Evolutionary conservation across 2,113 vertebrate species (phyloP).

Genomic region (Macrotis lagotis): DNA sequence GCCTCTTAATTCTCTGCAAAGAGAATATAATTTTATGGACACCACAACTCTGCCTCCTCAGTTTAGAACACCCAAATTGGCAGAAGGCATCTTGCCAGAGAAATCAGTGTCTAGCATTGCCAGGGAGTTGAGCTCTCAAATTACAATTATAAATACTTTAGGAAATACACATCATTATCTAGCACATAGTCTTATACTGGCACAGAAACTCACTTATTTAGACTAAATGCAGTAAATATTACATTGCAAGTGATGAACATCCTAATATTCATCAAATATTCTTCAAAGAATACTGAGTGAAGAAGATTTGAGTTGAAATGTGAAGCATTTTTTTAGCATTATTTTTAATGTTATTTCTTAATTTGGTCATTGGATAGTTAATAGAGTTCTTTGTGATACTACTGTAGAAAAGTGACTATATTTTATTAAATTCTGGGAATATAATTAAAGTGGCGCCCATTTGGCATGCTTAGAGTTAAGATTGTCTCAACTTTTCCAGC

Average conservation of each 20-base stretch:
- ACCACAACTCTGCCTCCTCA: not conserved
- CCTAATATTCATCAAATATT: too few species aligned
- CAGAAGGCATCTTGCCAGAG: not conserved
- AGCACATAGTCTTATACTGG: constrained; percentile 54
- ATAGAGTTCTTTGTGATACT: constrained; percentile 68
- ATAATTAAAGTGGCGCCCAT: constrained; percentile 64
- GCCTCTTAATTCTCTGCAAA: constrained; percentile 12
- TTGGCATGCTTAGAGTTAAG: constrained; percentile 64
- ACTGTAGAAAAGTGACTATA: constrained; percentile 52
- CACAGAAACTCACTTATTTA: constrained; percentile 33
- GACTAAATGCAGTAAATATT: constrained; percentile 52
- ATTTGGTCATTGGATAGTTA: constrained; percentile 67
- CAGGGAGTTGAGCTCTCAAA: constrained; percentile 31
- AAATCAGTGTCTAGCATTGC: constrained; percentile 33
- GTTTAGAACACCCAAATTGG: not conserved
- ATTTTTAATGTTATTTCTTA: constrained; percentile 58
- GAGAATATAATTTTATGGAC: constrained; percentile 5
- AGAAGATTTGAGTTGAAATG: constrained; percentile 50
- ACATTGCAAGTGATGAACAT: not conserved
- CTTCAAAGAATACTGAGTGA: too few species aligned
- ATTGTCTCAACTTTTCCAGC: constrained; percentile 64
- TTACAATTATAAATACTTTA: constrained; percentile 65
- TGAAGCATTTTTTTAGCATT: constrained; percentile 43
- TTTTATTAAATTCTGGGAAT: constrained; percentile 60
- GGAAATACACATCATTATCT: constrained; percentile 67